Evolutionary conservation across 2,113 vertebrate genomes (phyloP).

Genomic region (Antidorcas marsupialis): DNA sequence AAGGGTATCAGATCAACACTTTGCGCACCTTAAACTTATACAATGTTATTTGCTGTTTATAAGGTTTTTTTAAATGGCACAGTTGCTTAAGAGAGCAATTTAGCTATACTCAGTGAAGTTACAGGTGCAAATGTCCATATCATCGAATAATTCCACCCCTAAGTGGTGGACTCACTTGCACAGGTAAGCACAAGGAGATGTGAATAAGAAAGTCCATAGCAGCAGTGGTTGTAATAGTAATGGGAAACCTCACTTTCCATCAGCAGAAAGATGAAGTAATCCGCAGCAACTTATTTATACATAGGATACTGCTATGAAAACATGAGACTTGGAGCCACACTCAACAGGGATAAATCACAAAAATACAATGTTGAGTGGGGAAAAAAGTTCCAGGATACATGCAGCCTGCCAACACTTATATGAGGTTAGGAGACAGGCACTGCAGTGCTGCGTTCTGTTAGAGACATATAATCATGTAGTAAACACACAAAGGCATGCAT

Average conservation of each 20-base stretch:
- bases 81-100: not conserved
- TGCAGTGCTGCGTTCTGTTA: accelerated
- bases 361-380: not conserved
- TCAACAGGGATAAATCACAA: not conserved
- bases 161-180: not conserved
- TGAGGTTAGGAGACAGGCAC: not conserved
- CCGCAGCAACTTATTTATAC: not conserved
- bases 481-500: not conserved
- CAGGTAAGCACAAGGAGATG: not conserved
- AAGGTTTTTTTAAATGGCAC: not conserved
- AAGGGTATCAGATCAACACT: not conserved
- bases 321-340: not conserved
- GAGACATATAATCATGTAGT: not conserved
- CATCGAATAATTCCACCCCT: not conserved
- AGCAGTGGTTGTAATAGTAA: not conserved
- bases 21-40: not conserved
- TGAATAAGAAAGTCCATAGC: no score
- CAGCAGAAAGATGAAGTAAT: not conserved
- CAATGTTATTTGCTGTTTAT: not conserved
- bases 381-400: not conserved
- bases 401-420: accelerated
- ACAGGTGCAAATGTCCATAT: no score
- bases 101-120: not conserved
- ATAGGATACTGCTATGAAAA: not conserved
- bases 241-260: not conserved